Base-by-base conservation (phyloP, 2,113 vertebrate species). In the Motacilla alba region DNA sequence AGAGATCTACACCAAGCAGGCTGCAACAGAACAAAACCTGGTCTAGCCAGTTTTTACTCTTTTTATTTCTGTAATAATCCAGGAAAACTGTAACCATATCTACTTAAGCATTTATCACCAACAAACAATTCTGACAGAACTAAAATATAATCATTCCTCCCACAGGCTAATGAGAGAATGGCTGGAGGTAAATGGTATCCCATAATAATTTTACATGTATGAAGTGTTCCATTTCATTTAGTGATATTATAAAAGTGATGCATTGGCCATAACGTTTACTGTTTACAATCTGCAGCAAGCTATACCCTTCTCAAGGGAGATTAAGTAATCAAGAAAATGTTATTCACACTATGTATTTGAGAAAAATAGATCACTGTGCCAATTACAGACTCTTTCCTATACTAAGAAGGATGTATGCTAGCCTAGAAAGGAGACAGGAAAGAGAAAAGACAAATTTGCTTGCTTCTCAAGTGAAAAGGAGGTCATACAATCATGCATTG, bases 221-320 rank as follows among this genome's bases (percentile, higher is more conserved):
- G 53, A 88, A 95, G 84, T 74, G 88, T 77, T 95, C 75, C 78
- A 89, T 95, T 97, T 90, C 89, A 92, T 96, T 96, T 81, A 95
- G 55, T 52, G 85, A 73, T 90, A 94, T 83, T 96, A 80, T 96
- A 97, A 94, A 96, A 96, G 64, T 96, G 93, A 96, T 96, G 67
- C 79, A 91, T 87, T 96, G 79, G 85, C 94, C 30, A 56, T 96
- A 95, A 95, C 18, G 0, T 93, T 94, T 96, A 96, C 79, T 91
- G 92, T 95, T 97, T 95, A 95, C 87, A 94, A 96, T 85, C 79
- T 92, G 92, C 72, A 96, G 80, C 69, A 92, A 92, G 90, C 88
- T 91, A 92, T 90, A 94, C 47, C 79, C 35, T 93, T 78, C 94
- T 92, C 95, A 72, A 86, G 90, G 95, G 94, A 97, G 73, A 86